Evolutionary conservation across 1,140 invertebrate genomes (phyloP).

Genomic region (Marisa cornuarietis): DNA sequence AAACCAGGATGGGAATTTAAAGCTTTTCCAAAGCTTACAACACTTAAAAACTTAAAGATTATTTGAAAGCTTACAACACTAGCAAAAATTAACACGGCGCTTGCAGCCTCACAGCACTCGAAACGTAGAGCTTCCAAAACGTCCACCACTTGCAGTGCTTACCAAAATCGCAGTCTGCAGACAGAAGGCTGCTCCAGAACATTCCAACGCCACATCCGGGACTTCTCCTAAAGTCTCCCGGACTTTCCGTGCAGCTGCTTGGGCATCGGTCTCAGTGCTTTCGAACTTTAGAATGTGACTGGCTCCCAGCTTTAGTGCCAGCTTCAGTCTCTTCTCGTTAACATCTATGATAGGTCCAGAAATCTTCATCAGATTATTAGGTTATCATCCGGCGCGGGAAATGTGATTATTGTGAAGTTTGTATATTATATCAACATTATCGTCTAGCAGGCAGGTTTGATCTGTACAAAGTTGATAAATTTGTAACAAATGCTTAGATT

Average conservation of each 20-base stretch:
- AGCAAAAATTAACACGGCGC: neutral
- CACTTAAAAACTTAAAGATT: no score
- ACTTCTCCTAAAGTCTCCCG: neutral
- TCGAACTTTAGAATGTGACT: neutral
- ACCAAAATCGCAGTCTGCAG: constrained; percentile 10
- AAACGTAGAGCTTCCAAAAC: neutral
- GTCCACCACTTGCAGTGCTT: neutral
- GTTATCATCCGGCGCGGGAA: neutral
- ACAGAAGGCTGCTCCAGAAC: neutral
- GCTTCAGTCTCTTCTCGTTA: neutral
- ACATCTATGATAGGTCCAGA: neutral
- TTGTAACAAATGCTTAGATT: neutral
- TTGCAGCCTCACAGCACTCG: neutral
- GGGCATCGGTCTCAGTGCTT: neutral
- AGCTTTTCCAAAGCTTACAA: neutral
- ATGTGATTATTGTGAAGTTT: neutral
- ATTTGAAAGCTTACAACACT: neutral
- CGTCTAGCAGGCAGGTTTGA: neutral
- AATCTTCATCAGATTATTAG: neutral
- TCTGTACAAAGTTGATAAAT: neutral
- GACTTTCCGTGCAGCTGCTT: constrained; percentile 1
- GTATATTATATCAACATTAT: neutral
- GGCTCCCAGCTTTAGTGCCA: constrained; percentile 6
- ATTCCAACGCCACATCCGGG: neutral
- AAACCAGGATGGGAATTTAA: neutral